A percentile compares a stretch with the other conserved stretches of the same genome.
These are phyloP conservation scores for Kryphioiulus occultus DNA, from an alignment of 2,888 invertebrate genomes.

Conservation along the genomic window DNA sequence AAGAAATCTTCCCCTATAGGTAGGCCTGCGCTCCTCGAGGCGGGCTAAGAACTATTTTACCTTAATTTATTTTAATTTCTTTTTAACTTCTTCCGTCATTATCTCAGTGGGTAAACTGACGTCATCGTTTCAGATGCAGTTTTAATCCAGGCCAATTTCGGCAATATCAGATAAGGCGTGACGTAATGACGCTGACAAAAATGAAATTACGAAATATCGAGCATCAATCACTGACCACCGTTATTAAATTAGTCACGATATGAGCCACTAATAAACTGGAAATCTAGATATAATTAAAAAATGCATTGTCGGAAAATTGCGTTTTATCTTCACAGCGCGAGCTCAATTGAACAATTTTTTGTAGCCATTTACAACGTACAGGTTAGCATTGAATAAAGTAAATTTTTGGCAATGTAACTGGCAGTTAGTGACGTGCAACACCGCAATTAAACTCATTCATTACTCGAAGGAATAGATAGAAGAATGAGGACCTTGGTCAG, in stretches of 20 bases:
- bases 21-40: background rate
- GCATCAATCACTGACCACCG: background rate
- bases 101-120: slow-evolving; percentile 3
- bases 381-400: background rate
- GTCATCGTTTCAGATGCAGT: background rate
- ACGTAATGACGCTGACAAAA: background rate
- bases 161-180: background rate
- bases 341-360: background rate
- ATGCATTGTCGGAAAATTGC: background rate
- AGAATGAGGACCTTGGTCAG: too few relatives aligned
- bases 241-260: slow-evolving; percentile 22
- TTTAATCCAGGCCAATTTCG: background rate
- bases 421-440: background rate
- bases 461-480: background rate
- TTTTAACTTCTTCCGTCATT: background rate
- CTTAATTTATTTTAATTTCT: background rate
- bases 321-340: background rate
- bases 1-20: background rate
- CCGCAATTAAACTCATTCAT: background rate
- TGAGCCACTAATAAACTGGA: background rate
- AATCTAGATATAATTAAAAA: background rate
- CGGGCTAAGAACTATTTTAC: background rate
- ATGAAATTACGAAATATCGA: background rate
- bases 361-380: background rate
- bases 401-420: background rate